Evolutionary conservation across 2,797 vertebrate genomes (phyloP).

Genomic region (Manis pentadactyla): DNA sequence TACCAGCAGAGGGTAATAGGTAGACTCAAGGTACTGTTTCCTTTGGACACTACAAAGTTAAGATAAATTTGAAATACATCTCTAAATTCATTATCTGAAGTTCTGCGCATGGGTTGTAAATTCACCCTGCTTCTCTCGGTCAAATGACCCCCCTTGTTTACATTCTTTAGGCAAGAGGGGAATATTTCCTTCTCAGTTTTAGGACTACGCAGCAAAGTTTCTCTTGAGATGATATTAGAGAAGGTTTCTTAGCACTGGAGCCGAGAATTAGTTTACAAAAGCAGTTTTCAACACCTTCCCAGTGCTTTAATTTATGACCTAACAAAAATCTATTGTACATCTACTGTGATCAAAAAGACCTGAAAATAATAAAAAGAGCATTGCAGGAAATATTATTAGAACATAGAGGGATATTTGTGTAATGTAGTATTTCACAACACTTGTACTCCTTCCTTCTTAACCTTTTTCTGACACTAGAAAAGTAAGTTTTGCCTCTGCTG

Average conservation of each 20-base stretch:
- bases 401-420: background rate
- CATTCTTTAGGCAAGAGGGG: background rate
- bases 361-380: constrained; percentile 1
- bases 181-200: background rate
- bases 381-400: background rate
- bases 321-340: background rate
- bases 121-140: background rate
- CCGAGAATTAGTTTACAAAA: constrained; percentile 7
- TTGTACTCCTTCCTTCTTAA: background rate
- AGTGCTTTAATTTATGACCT: background rate
- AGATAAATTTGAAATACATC: background rate
- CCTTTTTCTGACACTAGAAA: background rate
- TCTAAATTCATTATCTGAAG: background rate
- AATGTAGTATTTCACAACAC: background rate
- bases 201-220: background rate
- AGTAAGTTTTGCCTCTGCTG: background rate
- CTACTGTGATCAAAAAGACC: background rate
- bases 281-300: background rate
- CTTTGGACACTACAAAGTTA: background rate
- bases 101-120: background rate
- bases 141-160: background rate
- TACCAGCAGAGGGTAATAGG: background rate
- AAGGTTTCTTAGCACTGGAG: background rate
- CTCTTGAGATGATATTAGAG: background rate
- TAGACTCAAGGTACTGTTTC: background rate